Evolutionary conservation across 2,797 vertebrate species (phyloP).

Genomic region (Chromis chromis): DNA sequence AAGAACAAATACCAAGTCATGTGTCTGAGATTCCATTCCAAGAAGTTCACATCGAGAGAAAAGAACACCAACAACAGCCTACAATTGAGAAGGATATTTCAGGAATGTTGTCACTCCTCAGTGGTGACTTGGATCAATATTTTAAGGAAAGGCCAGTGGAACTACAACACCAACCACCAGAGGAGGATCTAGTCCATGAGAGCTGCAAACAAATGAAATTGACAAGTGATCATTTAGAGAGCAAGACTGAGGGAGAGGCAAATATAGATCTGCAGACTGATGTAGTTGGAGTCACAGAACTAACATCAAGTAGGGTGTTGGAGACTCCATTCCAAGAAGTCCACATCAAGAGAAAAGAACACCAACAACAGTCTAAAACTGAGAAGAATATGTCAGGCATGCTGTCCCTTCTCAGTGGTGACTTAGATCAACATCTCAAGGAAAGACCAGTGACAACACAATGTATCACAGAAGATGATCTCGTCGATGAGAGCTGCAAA

Average conservation of each 20-base stretch:
- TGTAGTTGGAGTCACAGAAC: background rate
- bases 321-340: slow-evolving; percentile 27
- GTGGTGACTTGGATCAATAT: slow-evolving; percentile 49
- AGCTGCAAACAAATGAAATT: slow-evolving; percentile 41
- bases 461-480: slow-evolving; percentile 7
- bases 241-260: background rate
- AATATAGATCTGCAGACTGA: slow-evolving; percentile 1
- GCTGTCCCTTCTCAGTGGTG: slow-evolving; percentile 55
- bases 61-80: background rate
- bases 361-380: background rate
- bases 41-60: slow-evolving; percentile 29
- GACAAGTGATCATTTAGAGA: background rate
- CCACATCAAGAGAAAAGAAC: slow-evolving; percentile 5
- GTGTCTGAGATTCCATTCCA: slow-evolving; percentile 38
- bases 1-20: background rate
- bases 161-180: background rate
- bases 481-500: slow-evolving; percentile 38
- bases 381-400: slow-evolving; percentile 62
- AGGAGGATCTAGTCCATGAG: slow-evolving; percentile 34
- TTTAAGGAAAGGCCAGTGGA: slow-evolving; percentile 29
- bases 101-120: slow-evolving; percentile 64
- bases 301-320: background rate
- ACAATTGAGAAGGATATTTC: slow-evolving; percentile 47
- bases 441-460: slow-evolving; percentile 24
- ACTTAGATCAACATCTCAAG: slow-evolving; percentile 47